phyloP scores from a whole-genome alignment of 2,888 invertebrate genomes.

The Stegana nigrithorax region DNA sequence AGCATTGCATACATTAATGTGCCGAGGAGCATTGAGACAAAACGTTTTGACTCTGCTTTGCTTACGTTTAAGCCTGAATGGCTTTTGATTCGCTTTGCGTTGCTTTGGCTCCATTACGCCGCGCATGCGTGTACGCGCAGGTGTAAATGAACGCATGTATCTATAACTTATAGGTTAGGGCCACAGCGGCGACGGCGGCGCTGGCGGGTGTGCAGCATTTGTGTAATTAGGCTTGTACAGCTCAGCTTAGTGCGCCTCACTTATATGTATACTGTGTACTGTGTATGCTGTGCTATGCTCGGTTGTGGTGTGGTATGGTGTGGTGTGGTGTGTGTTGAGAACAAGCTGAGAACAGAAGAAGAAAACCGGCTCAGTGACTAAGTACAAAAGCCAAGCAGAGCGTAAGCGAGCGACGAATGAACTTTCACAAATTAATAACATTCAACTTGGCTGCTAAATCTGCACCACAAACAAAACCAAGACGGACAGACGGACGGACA shows the following conservation, averaged over 20 bases:
- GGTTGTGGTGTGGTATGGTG: too few relatives aligned
- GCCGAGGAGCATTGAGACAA: too few relatives aligned
- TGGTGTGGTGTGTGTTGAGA: background rate
- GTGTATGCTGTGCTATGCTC: too few relatives aligned
- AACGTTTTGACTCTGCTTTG: slow-evolving; percentile 3
- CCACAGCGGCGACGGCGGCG: background rate
- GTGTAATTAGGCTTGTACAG: slow-evolving; percentile 3
- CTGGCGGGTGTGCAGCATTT: background rate
- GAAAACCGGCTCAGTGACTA: slow-evolving; percentile 3
- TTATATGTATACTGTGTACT: too few relatives aligned
- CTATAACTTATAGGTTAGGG: background rate
- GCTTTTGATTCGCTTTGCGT: too few relatives aligned
- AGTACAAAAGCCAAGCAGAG: slow-evolving; percentile 4
- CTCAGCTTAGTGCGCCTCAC: too few relatives aligned
- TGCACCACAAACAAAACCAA: background rate
- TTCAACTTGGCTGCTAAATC: slow-evolving; percentile 20
- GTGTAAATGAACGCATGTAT: slow-evolving; percentile 15
- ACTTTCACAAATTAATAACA: slow-evolving; percentile 60
- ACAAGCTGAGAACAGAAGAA: background rate
- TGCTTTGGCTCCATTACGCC: background rate
- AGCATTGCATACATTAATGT: too few relatives aligned
- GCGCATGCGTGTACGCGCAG: background rate
- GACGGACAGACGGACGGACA: background rate
- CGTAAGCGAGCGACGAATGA: slow-evolving; percentile 52
- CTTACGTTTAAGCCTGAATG: too few relatives aligned